Conservation (phyloP, 2,113 vertebrate species). For the Prunella fulvescens region DNA sequence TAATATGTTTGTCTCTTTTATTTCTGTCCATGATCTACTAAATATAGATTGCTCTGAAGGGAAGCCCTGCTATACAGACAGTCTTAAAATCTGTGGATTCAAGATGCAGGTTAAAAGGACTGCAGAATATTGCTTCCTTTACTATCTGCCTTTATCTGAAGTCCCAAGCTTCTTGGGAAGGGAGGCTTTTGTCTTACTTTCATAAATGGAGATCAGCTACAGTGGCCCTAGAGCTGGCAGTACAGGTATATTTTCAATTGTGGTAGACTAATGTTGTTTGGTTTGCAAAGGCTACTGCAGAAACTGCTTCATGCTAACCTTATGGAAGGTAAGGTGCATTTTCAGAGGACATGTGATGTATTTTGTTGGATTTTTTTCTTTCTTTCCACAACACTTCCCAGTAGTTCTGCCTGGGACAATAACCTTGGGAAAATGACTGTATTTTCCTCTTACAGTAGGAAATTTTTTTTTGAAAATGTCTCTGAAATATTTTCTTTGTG, state of each 20-base stretch:
- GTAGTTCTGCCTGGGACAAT: not conserved
- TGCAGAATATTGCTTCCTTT: not conserved
- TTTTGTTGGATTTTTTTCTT: not conserved
- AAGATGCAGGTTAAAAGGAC: not conserved
- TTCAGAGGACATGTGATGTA: not conserved
- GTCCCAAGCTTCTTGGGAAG: not conserved
- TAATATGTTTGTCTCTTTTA: not conserved
- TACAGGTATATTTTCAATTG: accelerated
- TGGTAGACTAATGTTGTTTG: not conserved
- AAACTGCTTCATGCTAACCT: not conserved
- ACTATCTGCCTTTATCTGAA: not conserved
- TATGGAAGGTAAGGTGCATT: not conserved
- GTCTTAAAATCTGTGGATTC: not conserved
- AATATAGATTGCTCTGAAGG: not conserved
- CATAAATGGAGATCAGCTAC: not conserved
- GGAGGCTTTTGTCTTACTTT: not conserved
- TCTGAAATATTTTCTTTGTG: not conserved
- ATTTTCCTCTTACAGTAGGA: not conserved
- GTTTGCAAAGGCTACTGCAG: not conserved
- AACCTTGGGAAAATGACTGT: not conserved
- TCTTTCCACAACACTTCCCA: not conserved
- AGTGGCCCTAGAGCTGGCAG: not conserved
- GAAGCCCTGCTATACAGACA: not conserved
- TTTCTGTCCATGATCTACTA: not conserved
- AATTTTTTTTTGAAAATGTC: not conserved